phyloP scores from a whole-genome alignment of 2,797 vertebrate species.

The Enteromius anoplus region DNA sequence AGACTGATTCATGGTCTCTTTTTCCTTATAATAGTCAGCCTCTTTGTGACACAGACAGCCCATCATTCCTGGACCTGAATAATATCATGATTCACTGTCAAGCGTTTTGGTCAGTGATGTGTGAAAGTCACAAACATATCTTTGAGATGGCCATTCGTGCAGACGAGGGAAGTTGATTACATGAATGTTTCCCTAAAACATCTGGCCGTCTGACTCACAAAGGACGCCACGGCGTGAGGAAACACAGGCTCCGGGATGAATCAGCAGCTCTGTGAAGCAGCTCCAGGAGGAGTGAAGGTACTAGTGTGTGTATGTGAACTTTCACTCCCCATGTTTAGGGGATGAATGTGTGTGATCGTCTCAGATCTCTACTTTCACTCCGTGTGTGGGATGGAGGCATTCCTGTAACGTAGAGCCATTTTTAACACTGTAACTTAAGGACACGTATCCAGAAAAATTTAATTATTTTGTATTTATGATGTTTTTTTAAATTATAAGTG shows the following conservation, averaged over 20 bases:
- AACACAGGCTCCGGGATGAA: slow-evolving; percentile 69
- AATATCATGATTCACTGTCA: slow-evolving; percentile 45
- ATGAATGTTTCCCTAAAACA: slow-evolving; percentile 68
- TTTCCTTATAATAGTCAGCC: slow-evolving; percentile 1
- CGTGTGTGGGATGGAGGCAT: slow-evolving; percentile 40
- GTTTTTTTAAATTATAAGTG: neutral
- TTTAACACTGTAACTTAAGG: neutral
- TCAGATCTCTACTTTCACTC: slow-evolving; percentile 8
- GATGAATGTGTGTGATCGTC: slow-evolving; percentile 58
- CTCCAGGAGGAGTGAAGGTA: slow-evolving; percentile 53
- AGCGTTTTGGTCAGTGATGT: slow-evolving; percentile 26
- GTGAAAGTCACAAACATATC: slow-evolving; percentile 29
- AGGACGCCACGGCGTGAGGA: slow-evolving; percentile 62
- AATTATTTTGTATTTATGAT: neutral
- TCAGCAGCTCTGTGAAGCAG: slow-evolving; percentile 66
- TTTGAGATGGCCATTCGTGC: slow-evolving; percentile 44
- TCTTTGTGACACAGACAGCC: slow-evolving; percentile 19
- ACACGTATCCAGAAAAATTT: neutral
- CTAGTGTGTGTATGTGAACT: slow-evolving; percentile 66
- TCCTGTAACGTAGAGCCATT: neutral
- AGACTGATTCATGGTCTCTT: slow-evolving; percentile 30
- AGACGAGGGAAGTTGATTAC: slow-evolving; percentile 57
- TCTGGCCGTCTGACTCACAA: slow-evolving; percentile 73
- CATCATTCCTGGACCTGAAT: slow-evolving; percentile 24
- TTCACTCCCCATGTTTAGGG: slow-evolving; percentile 66